Base-by-base conservation (phyloP, 1,140 invertebrate species). In the Drosophila arawakana region DNA sequence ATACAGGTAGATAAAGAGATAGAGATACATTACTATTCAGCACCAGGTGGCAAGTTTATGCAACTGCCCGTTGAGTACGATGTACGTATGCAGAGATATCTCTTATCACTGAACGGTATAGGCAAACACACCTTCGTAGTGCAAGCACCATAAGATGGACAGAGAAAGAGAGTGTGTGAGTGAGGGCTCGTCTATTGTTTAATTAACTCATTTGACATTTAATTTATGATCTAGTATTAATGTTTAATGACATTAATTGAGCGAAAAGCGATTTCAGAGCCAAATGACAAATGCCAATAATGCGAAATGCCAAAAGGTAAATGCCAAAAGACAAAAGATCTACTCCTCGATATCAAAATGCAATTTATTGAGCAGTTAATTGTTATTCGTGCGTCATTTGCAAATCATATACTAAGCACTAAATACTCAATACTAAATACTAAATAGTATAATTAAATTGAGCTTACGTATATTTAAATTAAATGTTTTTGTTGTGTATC, bases 171-270 rank as follows among this genome's bases (percentile, higher is more conserved):
- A 18, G 30, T 3, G 47, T 44, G 30, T 70, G 70, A n/a, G 30
- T 3, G 47, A 49, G 30, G 74, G 70, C 69, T 68, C 47, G 62
- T 21, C 15, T n/a, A n/a, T 55, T 66, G 67, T 72, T 88, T 86
- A 86, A 88, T 82, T 88, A 86, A 82, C 46, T 73, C 43, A 83
- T 72, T 83, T 69, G 73, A 74, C 80, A 83, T 72, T 80, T 80
- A 63, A 74, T 88, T 85, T 85, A 78, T 63, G 68, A 49, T n/a
- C 35, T 5, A 13, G 34, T 41, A 69, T 62, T 66, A 67, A 57
- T 71, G 46, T 66, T 62, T 72, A 81, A 85, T 85, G 68, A 57
- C 47, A 52, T 70, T 81, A 85, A 81, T 76, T 81, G 74, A 66
- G 55, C 71, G 35, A 10, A 37, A n/a, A 70, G 49, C 68, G 55